Evolutionary conservation across 2,797 vertebrate genomes (phyloP).

Genomic region (Sparidentex hasta): DNA sequence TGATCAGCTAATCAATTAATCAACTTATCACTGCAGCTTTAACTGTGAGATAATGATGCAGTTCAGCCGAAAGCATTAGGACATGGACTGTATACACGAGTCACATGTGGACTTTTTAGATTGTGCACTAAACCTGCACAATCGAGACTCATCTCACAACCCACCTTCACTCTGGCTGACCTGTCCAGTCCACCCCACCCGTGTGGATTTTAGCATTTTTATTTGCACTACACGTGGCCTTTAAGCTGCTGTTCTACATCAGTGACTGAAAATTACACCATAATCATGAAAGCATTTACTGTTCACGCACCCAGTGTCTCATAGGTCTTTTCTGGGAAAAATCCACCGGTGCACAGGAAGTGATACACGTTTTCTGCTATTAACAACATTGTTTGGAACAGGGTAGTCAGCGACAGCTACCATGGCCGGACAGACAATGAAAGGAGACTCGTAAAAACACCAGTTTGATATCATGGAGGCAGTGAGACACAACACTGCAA

Average conservation of each 20-base stretch:
- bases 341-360: slow-evolving; percentile 56
- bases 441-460: background rate
- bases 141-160: slow-evolving; percentile 8
- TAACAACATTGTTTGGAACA: slow-evolving; percentile 35
- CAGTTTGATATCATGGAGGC: slow-evolving; percentile 25
- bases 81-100: background rate
- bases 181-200: background rate
- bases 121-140: background rate
- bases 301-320: slow-evolving; percentile 38
- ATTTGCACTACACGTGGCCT: slow-evolving; percentile 3
- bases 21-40: too few species aligned
- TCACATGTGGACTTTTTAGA: background rate
- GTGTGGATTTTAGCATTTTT: background rate
- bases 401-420: slow-evolving; percentile 39
- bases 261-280: slow-evolving; percentile 21
- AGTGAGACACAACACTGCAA: slow-evolving; percentile 4
- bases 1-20: too few species aligned
- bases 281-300: slow-evolving; percentile 31
- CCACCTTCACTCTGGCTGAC: slow-evolving; percentile 3
- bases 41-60: background rate
- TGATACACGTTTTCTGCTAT: slow-evolving; percentile 58
- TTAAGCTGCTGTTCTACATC: background rate
- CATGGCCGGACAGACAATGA: background rate
- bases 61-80: background rate
- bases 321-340: slow-evolving; percentile 43